Base-by-base conservation (phyloP, 2,113 vertebrate species). In the Toxotes chatareus region DNA sequence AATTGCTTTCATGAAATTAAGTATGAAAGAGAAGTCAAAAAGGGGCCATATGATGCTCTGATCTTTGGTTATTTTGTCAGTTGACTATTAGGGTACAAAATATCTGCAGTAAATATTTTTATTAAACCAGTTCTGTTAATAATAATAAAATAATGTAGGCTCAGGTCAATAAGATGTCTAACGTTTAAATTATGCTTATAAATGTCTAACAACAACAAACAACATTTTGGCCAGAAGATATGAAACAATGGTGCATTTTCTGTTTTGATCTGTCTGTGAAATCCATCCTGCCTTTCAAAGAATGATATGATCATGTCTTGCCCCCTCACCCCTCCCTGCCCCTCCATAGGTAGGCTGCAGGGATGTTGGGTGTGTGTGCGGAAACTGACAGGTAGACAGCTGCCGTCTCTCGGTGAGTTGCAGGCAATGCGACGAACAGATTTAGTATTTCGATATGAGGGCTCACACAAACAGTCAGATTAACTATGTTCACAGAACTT, bases 351-450 rank as follows among this genome's bases (percentile, higher is more conserved):
- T 81, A 78, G 68, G 32, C 63, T 79, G 80, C 69, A 17, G 68
- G 68, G 80, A 44, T 75, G 73, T 21, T 63, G 79, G 62, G 73
- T 86, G 77, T 85, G 73, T 85, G 87, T 82, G 86, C 32, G 76
- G 47, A 71, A 68, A 74, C 67, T 82, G 75, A 77, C 91, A 89
- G 91, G 92, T 90, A 80, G 57, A 76, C 85, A 86, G 88, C 89
- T 89, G 91, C 88, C 77, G 84, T 92, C 90, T 89, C 84, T 74
- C 80, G 86, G 85, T 84, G 76, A 82, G 38, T 66, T 53, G 78
- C 34, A 79, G 88, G 60, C 84, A 90, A 83, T 92, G 90, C 91
- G 89, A 81, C 82, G 57, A 62, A 73, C 74, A 68, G 42, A 89
- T 80, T 68, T 44, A 53, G 70, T 68, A 71, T 72, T 76, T 60